Evolutionary conservation across 2,113 vertebrate genomes (phyloP).

Genomic region (Myocastor coypus): DNA sequence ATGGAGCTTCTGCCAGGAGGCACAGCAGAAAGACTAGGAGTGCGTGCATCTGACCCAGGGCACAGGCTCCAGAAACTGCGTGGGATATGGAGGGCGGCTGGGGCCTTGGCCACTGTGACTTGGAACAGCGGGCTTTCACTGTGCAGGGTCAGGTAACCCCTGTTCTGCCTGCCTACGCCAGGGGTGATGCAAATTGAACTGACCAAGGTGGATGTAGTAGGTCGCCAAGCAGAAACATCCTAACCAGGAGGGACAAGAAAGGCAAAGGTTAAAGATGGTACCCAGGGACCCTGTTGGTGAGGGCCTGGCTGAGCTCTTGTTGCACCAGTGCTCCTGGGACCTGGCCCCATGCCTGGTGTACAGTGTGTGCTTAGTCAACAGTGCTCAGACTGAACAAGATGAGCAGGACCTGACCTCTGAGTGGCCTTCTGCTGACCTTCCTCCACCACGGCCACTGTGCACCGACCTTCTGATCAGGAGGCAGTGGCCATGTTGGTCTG

Average conservation of each 20-base stretch:
- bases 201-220: background rate
- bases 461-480: rapidly evolving
- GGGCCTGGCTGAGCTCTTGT: background rate
- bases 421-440: background rate
- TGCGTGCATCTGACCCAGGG: rapidly evolving
- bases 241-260: background rate
- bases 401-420: background rate
- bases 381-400: background rate
- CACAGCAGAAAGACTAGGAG: background rate
- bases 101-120: rapidly evolving
- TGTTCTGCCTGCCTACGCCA: background rate
- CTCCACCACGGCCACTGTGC: rapidly evolving
- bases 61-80: background rate
- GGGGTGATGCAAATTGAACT: background rate
- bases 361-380: background rate
- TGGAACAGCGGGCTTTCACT: background rate
- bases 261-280: background rate
- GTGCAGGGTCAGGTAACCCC: background rate
- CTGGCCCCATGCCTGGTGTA: background rate
- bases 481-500: background rate
- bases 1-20: background rate
- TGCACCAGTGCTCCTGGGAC: background rate
- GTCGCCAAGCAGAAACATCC: background rate
- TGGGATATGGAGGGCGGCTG: background rate
- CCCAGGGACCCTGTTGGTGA: background rate